Conservation (phyloP, 2,797 vertebrate genomes). For the Holocentrus rufus region DNA sequence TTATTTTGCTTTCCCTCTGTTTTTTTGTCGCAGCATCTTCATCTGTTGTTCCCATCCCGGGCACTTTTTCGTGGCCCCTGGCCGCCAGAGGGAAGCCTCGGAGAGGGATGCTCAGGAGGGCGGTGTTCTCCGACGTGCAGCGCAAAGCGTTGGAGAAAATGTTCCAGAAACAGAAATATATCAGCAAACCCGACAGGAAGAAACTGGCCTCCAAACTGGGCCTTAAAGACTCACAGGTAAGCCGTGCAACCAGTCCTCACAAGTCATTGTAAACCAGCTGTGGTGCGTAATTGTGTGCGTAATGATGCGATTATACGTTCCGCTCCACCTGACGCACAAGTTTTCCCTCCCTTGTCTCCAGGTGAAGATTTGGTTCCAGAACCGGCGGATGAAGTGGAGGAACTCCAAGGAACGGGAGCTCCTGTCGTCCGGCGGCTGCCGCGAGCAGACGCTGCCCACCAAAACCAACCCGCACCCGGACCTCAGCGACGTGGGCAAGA, state of each 20-base stretch:
- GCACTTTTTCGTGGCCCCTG: conserved; percentile 96
- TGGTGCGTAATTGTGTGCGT: conserved; percentile 19
- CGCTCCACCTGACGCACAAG: accelerated
- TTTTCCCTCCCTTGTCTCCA: conserved; percentile 51
- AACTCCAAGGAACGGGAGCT: conserved; percentile 97
- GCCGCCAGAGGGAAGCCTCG: conserved; percentile 93
- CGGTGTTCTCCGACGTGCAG: conserved; percentile 97
- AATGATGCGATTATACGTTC: neutral
- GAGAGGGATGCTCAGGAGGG: conserved; percentile 94
- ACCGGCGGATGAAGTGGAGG: conserved; percentile 97
- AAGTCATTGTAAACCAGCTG: neutral
- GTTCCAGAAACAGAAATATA: conserved; percentile 99
- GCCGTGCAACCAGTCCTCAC: accelerated
- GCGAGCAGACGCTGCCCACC: conserved; percentile 95
- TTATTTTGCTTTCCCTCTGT: neutral
- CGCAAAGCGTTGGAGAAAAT: conserved; percentile 97
- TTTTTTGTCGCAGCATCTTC: conserved; percentile 82
- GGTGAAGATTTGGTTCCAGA: conserved; percentile 99
- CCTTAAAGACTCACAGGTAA: conserved; percentile 97
- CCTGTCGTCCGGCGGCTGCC: conserved; percentile 93
- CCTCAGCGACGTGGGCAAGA: conserved; percentile 95
- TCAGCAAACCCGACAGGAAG: conserved; percentile 97
- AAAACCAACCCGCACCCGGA: conserved; percentile 97
- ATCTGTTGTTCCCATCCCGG: conserved; percentile 92
- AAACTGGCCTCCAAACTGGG: conserved; percentile 94